These are phyloP conservation scores for Ctenicera cuprea DNA, from an alignment of 2,888 invertebrate species.

Conservation along the genomic window DNA sequence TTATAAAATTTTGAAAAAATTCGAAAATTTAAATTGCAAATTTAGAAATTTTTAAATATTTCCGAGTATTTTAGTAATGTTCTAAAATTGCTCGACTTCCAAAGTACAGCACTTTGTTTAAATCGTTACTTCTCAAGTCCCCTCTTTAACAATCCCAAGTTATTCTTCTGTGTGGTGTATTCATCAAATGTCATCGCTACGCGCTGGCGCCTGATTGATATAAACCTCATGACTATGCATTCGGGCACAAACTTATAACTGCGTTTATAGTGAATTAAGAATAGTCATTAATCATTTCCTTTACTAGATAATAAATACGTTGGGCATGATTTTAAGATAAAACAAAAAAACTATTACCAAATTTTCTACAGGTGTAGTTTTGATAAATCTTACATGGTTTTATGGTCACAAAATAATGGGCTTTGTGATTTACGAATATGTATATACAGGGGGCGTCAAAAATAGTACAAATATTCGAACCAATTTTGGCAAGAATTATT, in stretches of 20 bases:
- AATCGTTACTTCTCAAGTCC: background rate
- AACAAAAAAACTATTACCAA: background rate
- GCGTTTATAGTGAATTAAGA: constrained; percentile 58
- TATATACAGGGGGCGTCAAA: too few relatives aligned
- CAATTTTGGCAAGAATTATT: too few relatives aligned
- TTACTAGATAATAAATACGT: constrained; percentile 16
- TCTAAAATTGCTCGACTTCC: too few relatives aligned
- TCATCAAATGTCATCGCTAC: constrained; percentile 55
- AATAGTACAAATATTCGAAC: too few relatives aligned
- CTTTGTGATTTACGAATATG: too few relatives aligned
- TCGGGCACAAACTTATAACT: constrained; percentile 46
- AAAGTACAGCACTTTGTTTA: background rate
- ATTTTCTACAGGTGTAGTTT: too few relatives aligned
- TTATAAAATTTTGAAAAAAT: too few relatives aligned
- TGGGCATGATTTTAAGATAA: background rate
- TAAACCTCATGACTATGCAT: constrained; percentile 54
- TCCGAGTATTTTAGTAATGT: too few relatives aligned
- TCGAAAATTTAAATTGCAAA: too few relatives aligned
- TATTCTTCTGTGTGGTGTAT: constrained; percentile 37
- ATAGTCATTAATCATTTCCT: constrained; percentile 58
- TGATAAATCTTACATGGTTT: too few relatives aligned
- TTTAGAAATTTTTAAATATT: too few relatives aligned
- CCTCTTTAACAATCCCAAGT: background rate
- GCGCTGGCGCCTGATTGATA: constrained; percentile 56
- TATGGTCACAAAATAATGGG: too few relatives aligned